These are phyloP conservation scores for Myocastor coypus DNA, from an alignment of 2,113 vertebrate species.

Conservation along the genomic window DNA sequence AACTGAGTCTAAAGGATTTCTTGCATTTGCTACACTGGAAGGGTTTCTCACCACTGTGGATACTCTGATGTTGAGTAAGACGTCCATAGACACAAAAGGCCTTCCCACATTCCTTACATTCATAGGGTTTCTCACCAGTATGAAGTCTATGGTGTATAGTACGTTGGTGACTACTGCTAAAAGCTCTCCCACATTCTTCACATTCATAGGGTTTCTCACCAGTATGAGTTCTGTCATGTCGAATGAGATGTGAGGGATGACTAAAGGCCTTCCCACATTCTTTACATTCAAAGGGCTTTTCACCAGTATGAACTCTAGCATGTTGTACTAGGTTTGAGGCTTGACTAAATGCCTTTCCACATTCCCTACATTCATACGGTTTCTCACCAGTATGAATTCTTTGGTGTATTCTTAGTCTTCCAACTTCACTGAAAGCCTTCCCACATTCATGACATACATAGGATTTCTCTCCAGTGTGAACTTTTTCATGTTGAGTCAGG, in stretches of 20 bases:
- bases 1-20: background rate
- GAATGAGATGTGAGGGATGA: background rate
- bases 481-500: background rate
- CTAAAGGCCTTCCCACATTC: background rate
- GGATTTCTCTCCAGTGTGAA: background rate
- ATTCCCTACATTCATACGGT: background rate
- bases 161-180: background rate
- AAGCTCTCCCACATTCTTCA: background rate
- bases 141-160: background rate
- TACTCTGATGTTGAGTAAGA: background rate
- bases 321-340: background rate
- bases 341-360: background rate
- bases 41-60: slow-evolving; percentile 1
- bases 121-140: background rate
- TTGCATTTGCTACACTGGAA: background rate
- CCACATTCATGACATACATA: background rate
- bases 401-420: background rate
- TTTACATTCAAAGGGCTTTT: background rate
- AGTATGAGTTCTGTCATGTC: background rate
- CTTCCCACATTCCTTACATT: background rate
- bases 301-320: background rate
- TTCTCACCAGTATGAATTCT: background rate
- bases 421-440: background rate
- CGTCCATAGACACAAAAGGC: background rate
- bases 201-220: slow-evolving; percentile 1